These are phyloP conservation scores for Steinernema hermaphroditum DNA, from an alignment of 2,888 invertebrate genomes.

Conservation along the genomic window DNA sequence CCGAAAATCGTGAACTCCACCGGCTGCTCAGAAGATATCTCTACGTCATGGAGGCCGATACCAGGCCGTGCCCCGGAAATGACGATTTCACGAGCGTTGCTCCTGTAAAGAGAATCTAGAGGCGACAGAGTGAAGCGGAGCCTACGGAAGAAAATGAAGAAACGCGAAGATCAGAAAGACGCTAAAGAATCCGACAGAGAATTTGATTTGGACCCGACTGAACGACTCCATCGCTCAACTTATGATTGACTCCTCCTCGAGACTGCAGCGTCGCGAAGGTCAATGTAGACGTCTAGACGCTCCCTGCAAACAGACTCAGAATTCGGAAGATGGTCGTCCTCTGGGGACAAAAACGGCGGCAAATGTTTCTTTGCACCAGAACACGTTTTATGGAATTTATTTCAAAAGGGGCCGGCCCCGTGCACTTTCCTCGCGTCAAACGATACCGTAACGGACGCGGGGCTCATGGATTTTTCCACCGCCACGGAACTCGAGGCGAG, in stretches of 20 bases:
- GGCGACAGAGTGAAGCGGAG: not conserved
- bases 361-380: not conserved
- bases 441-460: too few species aligned
- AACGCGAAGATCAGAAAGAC: not conserved
- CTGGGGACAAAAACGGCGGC: not conserved
- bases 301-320: too few species aligned
- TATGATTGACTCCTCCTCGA: too few species aligned
- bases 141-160: not conserved
- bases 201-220: too few species aligned
- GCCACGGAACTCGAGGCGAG: not conserved
- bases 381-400: not conserved
- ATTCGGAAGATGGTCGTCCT: too few species aligned
- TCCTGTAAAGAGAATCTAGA: not conserved
- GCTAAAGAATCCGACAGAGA: too few species aligned
- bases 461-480: too few species aligned
- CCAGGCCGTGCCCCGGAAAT: not conserved
- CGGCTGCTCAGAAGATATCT: not conserved
- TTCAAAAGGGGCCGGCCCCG: too few species aligned
- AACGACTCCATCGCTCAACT: too few species aligned
- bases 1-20: constrained; percentile 32
- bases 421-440: too few species aligned
- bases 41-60: not conserved
- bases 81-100: not conserved
- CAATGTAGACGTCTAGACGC: too few species aligned
- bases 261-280: too few species aligned